Evolutionary conservation across 2,113 vertebrate genomes (phyloP).

Genomic region (Serinus canaria): DNA sequence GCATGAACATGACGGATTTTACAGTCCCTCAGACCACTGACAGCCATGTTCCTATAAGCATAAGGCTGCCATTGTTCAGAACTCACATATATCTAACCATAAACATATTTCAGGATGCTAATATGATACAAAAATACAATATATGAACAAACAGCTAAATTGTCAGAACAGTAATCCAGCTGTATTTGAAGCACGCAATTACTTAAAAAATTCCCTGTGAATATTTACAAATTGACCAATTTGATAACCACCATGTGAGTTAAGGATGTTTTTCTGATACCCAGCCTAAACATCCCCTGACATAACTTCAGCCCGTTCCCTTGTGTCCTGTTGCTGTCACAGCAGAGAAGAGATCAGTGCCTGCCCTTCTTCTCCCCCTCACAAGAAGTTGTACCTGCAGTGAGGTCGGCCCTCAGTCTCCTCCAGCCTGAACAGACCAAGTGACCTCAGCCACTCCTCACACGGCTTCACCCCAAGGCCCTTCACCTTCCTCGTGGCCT

Average conservation of each 20-base stretch:
- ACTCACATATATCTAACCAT: not conserved
- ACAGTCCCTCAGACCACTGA: not conserved
- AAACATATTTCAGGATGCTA: not conserved
- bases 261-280: not conserved
- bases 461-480: not conserved
- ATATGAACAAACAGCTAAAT: not conserved
- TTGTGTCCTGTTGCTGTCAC: fast-evolving
- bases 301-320: fast-evolving
- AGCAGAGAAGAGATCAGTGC: fast-evolving
- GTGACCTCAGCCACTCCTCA: not conserved
- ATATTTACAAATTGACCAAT: not conserved
- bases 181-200: not conserved
- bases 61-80: not conserved
- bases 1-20: fast-evolving
- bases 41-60: not conserved
- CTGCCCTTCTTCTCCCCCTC: not conserved
- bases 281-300: not conserved
- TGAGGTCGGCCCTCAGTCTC: not conserved
- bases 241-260: not conserved
- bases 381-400: fast-evolving
- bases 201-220: not conserved
- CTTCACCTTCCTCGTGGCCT: not conserved
- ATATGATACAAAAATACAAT: not conserved
- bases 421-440: not conserved
- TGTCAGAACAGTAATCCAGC: not conserved